Evolutionary conservation across 2,888 invertebrate genomes (phyloP), one percentile per base, ranked within the genome.

Genomic region (Scaeva pyrastri): DNA sequence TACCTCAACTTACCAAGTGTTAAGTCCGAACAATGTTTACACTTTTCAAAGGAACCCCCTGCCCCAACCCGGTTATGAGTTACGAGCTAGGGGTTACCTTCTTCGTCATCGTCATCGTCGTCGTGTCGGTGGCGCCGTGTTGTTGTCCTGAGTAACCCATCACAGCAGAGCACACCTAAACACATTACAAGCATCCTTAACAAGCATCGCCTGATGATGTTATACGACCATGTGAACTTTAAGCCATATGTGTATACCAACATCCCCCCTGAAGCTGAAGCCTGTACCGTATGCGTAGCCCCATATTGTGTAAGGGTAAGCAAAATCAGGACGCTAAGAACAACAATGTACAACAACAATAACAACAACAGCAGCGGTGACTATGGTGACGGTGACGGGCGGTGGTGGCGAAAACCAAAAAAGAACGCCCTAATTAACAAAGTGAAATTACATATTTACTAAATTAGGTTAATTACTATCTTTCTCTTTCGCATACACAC

Each of bases 391-490:
- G n/a, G n/a, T n/a, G n/a, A n/a, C n/a, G n/a, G n/a, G n/a, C n/a
- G n/a, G n/a, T n/a, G n/a, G n/a, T n/a, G 31, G 31, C 31, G 31
- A 31, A 31, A 31, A 31, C 31, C 31, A 31, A 31, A 77, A 77
- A 86, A 86, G 77, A 70, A 86, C 68, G 81, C 56, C 58, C 81
- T 86, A 86, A 81, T 81, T 81, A 81, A 86, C 77, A 77, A 77
- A 86, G 77, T 81, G 68, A 86, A 81, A 81, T 85, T 76, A 85
- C 72, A 66, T 85, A 80, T 85, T 81, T 77, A 77, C 77, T 74
- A 86, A 86, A 86, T 86, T 86, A 81, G 86, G 86, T 86, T 86
- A 86, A 86, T 86, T 81, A 74, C 86, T 81, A 86, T 81, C 86
- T 86, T 60, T 86, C 73, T 81, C 85, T 86, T 55, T 86, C 73